Evolutionary conservation across 2,888 invertebrate genomes (phyloP).

Genomic region (Aspidiotus rigidus): DNA sequence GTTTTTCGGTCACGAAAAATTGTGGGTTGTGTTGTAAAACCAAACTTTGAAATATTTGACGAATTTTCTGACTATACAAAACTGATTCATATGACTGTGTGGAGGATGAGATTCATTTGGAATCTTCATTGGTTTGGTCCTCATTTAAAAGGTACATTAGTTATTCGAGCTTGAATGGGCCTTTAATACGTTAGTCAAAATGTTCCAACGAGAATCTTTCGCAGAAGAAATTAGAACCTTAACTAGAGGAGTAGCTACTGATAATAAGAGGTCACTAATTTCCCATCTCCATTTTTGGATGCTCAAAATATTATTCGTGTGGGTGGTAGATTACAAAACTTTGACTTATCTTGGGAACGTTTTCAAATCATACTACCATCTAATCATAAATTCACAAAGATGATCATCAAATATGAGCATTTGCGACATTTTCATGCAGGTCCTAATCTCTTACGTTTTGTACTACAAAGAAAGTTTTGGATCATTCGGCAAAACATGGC

Average conservation of each 20-base stretch:
- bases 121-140: slow-evolving; percentile 10
- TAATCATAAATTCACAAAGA: neutral
- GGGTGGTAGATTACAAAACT: neutral
- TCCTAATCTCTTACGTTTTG: too few species aligned
- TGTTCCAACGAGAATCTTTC: neutral
- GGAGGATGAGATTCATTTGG: neutral
- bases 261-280: neutral
- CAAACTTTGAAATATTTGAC: too few species aligned
- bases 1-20: neutral
- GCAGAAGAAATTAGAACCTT: neutral
- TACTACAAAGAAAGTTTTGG: too few species aligned
- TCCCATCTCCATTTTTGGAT: neutral
- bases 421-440: too few species aligned
- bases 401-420: too few species aligned
- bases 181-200: neutral
- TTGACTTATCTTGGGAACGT: neutral
- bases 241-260: neutral
- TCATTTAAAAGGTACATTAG: neutral
- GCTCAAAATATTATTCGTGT: neutral
- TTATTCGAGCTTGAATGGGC: neutral
- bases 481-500: too few species aligned
- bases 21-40: neutral
- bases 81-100: neutral
- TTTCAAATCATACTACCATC: neutral
- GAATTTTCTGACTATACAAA: neutral